Conservation (phyloP, 2,797 vertebrate genomes). For the Pantherophis vulpinus region DNA sequence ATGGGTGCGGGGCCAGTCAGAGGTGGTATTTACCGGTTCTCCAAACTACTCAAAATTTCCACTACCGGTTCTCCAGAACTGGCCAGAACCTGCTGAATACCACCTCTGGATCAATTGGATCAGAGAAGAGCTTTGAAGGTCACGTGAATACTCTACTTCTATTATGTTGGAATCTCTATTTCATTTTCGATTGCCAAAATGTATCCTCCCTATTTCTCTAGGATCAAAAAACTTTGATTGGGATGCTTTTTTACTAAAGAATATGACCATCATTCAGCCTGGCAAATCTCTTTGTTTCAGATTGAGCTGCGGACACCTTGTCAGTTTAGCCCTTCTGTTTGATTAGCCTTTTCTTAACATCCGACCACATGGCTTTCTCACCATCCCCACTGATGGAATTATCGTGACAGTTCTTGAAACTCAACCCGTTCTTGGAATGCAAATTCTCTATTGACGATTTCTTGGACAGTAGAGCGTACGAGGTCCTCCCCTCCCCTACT, state of each 20-base stretch:
- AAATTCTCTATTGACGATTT: neutral
- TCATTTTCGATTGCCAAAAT: neutral
- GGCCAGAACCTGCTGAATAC: too few species aligned
- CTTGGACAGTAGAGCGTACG: neutral
- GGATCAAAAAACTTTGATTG: neutral
- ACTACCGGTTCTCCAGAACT: too few species aligned
- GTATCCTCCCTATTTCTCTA: neutral
- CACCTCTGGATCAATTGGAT: too few species aligned
- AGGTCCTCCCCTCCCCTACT: too few species aligned
- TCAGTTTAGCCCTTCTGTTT: neutral
- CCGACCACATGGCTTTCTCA: neutral
- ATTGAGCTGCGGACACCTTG: neutral
- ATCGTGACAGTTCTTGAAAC: neutral
- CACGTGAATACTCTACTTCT: neutral
- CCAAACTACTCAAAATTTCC: too few species aligned
- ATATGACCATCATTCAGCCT: neutral
- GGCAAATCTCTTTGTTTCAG: neutral
- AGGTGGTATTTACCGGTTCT: too few species aligned
- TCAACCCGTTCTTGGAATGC: neutral
- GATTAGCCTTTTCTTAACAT: neutral
- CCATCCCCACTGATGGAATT: neutral
- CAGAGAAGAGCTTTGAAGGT: neutral
- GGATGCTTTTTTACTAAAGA: neutral
- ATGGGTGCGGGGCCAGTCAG: too few species aligned
- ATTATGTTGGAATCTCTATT: neutral